Percentiles rank a stretch among this genome's conserved stretches.
Conservation (phyloP, 2,888 invertebrate genomes). For the Archips crataeganus region DNA sequence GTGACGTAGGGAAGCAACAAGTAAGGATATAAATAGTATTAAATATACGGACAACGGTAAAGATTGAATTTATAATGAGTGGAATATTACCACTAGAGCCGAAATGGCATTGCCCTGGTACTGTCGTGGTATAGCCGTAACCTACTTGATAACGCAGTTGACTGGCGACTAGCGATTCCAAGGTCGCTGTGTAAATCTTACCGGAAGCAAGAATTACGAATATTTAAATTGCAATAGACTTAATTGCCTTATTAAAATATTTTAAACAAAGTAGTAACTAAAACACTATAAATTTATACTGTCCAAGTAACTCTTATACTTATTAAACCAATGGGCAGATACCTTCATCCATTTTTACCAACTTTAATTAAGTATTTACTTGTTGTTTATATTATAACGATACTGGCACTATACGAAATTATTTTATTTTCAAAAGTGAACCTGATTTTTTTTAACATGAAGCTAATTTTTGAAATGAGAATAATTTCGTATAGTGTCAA, state of each 20-base stretch:
- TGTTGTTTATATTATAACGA: too few relatives aligned
- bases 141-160: slow-evolving; percentile 5
- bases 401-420: too few relatives aligned
- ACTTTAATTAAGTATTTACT: too few relatives aligned
- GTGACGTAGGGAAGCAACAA: background rate
- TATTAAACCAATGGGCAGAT: too few relatives aligned
- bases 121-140: background rate
- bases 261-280: too few relatives aligned
- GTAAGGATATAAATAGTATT: background rate
- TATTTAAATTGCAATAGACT: background rate
- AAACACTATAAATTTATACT: too few relatives aligned
- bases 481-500: too few relatives aligned
- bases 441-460: too few relatives aligned
- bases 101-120: background rate
- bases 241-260: too few relatives aligned
- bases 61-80: slow-evolving; percentile 24
- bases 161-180: slow-evolving; percentile 4
- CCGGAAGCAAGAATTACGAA: slow-evolving; percentile 6
- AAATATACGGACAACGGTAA: slow-evolving; percentile 1
- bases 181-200: slow-evolving; percentile 9
- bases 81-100: slow-evolving; percentile 28
- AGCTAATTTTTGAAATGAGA: too few relatives aligned
- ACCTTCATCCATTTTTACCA: background rate
- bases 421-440: too few relatives aligned
- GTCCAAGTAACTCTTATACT: too few relatives aligned